Percentiles rank a stretch among this genome's conserved stretches.
Evolutionary conservation across 2,888 invertebrate genomes (phyloP).

Genomic region (Seladonia tumulorum): DNA sequence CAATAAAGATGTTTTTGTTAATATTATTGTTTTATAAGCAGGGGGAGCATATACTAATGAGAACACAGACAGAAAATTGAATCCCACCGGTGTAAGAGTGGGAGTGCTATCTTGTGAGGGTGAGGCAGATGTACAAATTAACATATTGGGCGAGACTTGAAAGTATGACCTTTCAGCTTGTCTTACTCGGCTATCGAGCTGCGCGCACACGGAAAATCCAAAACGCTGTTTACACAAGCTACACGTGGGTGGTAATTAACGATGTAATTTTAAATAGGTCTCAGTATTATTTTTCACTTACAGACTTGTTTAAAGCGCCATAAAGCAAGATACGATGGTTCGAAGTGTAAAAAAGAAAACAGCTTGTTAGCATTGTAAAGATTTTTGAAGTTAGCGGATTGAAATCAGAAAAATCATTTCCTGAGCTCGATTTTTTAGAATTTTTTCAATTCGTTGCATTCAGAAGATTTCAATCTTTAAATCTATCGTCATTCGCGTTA

Average conservation of each 20-base stretch:
- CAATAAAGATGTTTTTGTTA: background rate
- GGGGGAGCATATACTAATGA: background rate
- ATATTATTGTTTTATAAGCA: background rate
- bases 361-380: too few species aligned
- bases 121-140: background rate
- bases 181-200: background rate
- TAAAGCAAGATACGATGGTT: too few species aligned
- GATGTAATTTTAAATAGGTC: background rate
- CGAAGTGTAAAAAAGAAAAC: background rate
- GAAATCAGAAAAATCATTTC: too few species aligned
- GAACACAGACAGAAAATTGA: background rate
- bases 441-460: too few species aligned
- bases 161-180: background rate
- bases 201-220: conserved; percentile 1
- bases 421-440: too few species aligned
- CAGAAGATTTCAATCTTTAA: too few species aligned
- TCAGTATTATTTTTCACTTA: background rate
- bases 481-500: background rate
- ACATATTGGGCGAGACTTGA: conserved; percentile 8
- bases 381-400: too few species aligned
- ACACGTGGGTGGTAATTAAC: background rate
- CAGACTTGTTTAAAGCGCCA: background rate
- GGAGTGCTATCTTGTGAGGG: background rate
- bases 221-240: background rate
- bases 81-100: background rate